Evolutionary conservation across 2,113 vertebrate species (phyloP).

Genomic region (Rafetus swinhoei): DNA sequence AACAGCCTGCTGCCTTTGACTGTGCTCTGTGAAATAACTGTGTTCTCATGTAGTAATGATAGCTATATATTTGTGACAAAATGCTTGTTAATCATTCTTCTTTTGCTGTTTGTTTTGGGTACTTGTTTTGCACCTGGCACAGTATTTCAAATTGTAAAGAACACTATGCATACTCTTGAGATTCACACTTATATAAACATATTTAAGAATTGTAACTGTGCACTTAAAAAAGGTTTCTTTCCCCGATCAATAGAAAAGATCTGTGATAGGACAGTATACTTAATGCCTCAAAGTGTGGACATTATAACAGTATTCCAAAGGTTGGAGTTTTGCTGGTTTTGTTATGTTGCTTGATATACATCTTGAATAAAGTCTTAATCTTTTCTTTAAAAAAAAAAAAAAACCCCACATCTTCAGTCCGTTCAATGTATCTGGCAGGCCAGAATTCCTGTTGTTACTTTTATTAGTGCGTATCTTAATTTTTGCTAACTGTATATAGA

Average conservation of each 20-base stretch:
- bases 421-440: conserved; percentile 74
- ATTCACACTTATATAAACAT: not conserved
- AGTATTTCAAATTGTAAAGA: conserved; percentile 41
- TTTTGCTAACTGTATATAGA: conserved; percentile 71
- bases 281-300: conserved; percentile 27
- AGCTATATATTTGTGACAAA: conserved; percentile 31
- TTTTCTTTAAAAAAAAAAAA: conserved; percentile 72
- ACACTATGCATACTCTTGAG: not conserved
- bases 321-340: conserved; percentile 74
- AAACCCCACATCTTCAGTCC: conserved; percentile 35
- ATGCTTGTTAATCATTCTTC: conserved; percentile 13
- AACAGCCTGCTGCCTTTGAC: conserved; percentile 40
- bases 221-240: conserved; percentile 34
- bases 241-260: conserved; percentile 34
- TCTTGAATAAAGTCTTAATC: conserved; percentile 83
- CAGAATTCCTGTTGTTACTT: conserved; percentile 58
- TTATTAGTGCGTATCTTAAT: conserved; percentile 56
- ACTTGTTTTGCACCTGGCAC: conserved; percentile 23
- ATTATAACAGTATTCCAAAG: conserved; percentile 73
- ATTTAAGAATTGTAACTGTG: conserved; percentile 30
- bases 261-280: conserved; percentile 38
- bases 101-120: conserved; percentile 17
- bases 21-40: conserved; percentile 18
- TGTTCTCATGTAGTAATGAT: not conserved
- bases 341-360: conserved; percentile 76